Evolutionary conservation across 2,113 vertebrate genomes (phyloP).

Genomic region (Hiodon tergisus): DNA sequence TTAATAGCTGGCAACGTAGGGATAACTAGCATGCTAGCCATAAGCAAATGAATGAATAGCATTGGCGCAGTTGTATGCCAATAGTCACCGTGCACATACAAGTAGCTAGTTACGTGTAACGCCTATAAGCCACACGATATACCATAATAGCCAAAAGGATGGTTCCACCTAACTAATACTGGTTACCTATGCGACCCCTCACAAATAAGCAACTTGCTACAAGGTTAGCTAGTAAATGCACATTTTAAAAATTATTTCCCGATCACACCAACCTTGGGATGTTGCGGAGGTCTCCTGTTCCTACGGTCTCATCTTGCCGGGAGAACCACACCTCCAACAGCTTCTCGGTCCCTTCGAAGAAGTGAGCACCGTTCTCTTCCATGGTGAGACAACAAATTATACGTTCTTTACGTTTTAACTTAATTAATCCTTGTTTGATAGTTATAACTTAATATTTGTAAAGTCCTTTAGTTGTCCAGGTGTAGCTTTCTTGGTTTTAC

Average conservation of each 20-base stretch:
- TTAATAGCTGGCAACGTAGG: too few species aligned
- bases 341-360: conserved; percentile 98
- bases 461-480: conserved; percentile 68
- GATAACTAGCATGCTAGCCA: too few species aligned
- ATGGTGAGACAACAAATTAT: conserved; percentile 83
- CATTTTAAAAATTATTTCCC: not conserved
- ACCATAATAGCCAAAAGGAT: too few species aligned
- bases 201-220: not conserved
- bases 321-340: conserved; percentile 98
- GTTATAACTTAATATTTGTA: conserved; percentile 69
- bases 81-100: too few species aligned
- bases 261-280: conserved; percentile 82
- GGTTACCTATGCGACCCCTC: not conserved
- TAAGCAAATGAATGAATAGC: too few species aligned
- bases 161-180: too few species aligned
- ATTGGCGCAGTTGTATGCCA: too few species aligned
- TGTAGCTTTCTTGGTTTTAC: conserved; percentile 68
- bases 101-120: too few species aligned
- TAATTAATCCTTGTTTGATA: conserved; percentile 52
- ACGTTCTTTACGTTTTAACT: conserved; percentile 49
- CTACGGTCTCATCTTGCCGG: conserved; percentile 85
- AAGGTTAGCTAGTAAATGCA: not conserved
- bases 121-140: too few species aligned
- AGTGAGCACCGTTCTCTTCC: conserved; percentile 97
- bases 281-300: conserved; percentile 90